Evolutionary conservation across 2,113 vertebrate genomes (phyloP).

Genomic region (Pterocles orientalis): DNA sequence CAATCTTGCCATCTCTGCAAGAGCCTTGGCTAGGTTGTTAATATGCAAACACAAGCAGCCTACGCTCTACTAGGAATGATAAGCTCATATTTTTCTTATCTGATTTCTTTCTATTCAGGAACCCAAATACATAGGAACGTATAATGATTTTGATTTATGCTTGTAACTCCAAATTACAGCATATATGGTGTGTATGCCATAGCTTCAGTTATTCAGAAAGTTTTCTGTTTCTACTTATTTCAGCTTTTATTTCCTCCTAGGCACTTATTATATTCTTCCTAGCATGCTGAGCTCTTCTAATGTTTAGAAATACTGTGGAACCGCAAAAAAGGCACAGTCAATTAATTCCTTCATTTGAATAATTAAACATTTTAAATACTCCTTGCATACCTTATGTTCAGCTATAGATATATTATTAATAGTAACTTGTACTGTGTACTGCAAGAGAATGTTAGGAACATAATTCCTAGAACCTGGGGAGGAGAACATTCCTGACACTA

Average conservation of each 20-base stretch:
- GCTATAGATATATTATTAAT: constrained; percentile 67
- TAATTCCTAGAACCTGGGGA: constrained; percentile 40
- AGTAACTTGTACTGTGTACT: constrained; percentile 33
- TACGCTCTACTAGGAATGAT: background rate
- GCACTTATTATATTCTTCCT: background rate
- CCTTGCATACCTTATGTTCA: constrained; percentile 55
- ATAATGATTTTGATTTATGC: background rate
- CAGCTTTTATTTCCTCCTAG: background rate
- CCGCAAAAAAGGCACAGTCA: constrained; percentile 46
- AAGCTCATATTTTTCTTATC: background rate
- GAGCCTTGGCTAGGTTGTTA: background rate
- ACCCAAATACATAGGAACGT: background rate
- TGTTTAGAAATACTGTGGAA: constrained; percentile 41
- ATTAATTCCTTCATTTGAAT: constrained; percentile 70
- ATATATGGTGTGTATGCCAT: background rate
- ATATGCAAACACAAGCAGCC: background rate
- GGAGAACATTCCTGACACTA: background rate
- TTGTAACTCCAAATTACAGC: background rate
- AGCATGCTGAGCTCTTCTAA: constrained; percentile 3
- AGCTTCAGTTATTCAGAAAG: background rate
- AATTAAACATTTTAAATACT: constrained; percentile 75
- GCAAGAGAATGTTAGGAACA: constrained; percentile 37
- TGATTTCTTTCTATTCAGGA: background rate
- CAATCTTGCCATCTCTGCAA: background rate
- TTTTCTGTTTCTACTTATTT: background rate